Evolutionary conservation across 1,140 invertebrate genomes (phyloP), one percentile per base, ranked within the genome.

Genomic region (Drosophila subpulchrella): DNA sequence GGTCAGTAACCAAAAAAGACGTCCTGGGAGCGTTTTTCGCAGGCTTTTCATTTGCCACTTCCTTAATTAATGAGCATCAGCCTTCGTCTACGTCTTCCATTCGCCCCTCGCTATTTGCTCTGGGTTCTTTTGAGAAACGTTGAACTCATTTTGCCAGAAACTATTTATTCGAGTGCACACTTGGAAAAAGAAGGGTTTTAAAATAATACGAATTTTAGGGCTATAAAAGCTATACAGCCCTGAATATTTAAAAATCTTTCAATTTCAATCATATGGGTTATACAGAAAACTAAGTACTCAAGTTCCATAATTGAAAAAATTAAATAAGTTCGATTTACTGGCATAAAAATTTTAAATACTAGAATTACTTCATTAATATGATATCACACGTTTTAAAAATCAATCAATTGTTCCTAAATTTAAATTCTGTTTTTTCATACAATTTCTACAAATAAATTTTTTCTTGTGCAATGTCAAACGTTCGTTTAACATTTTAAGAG

Each of bases 21-120:
- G 47, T 63, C 53, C 53, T 78, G 73, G 78, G 67, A 78, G 78
- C 75, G 84, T 88, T 76, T 83, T 89, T 77, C 75, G 78, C 84
- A 79, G 84, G 72, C 84, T 83, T 80, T 88, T 88, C 83, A 88
- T 89, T 88, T 88, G 83, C 83, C 84, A 89, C 77, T 84, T 89
- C 88, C 83, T 89, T 88, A 88, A 88, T 88, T 88, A 88, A 88
- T 88, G 83, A 89, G 84, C 84, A 80, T 74, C 75, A 75, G 68
- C 41, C 54, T 55, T 55, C 62, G 65, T 36, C 81, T 57, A 42
- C 72, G 53, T 34, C 58, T 50, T 67, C 39, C 48, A 57, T 56
- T 41, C 48, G 47, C 32, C 13, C 47, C 67, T 42, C 36, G 82
- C 81, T 88, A 63, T 89, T 89, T 88, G 84, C 83, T 62, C 77